Conservation (phyloP, 2,113 vertebrate genomes). For the Varanus salvator region DNA sequence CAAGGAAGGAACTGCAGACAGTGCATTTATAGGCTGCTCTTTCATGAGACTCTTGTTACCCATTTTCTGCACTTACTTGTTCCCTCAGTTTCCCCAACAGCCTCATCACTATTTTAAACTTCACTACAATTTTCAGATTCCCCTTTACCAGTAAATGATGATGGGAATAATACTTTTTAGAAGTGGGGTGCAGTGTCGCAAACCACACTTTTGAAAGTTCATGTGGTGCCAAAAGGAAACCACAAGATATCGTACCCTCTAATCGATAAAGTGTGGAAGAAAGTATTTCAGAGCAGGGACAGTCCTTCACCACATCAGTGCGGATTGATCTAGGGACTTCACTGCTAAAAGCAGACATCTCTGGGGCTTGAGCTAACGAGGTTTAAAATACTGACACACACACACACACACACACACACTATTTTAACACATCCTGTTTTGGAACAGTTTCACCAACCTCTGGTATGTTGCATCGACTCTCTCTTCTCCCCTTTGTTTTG, state of each 20-base stretch:
- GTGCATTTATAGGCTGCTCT: not conserved
- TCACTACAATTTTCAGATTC: not conserved
- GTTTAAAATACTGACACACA: not conserved
- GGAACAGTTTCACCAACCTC: constrained; percentile 14
- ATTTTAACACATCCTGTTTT: constrained; percentile 28
- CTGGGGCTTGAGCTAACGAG: not conserved
- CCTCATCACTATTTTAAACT: not conserved
- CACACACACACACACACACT: not conserved
- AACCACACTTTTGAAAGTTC: constrained; percentile 1
- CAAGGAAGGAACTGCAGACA: not conserved
- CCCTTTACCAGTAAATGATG: not conserved
- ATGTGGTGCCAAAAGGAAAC: not conserved
- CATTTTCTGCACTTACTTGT: not conserved
- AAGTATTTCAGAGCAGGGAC: not conserved
- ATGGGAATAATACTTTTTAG: not conserved
- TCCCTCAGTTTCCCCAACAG: not conserved
- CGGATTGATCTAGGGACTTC: not conserved
- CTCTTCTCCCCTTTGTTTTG: constrained; percentile 66
- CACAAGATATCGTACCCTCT: not conserved
- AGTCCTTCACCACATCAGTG: not conserved
- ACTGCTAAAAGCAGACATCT: not conserved
- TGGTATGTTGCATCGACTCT: constrained; percentile 49
- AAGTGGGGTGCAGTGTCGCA: not conserved
- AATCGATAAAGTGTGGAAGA: not conserved
- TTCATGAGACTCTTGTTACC: not conserved